Conservation (phyloP, 2,113 vertebrate species). For the Neopipo cinnamomea region DNA sequence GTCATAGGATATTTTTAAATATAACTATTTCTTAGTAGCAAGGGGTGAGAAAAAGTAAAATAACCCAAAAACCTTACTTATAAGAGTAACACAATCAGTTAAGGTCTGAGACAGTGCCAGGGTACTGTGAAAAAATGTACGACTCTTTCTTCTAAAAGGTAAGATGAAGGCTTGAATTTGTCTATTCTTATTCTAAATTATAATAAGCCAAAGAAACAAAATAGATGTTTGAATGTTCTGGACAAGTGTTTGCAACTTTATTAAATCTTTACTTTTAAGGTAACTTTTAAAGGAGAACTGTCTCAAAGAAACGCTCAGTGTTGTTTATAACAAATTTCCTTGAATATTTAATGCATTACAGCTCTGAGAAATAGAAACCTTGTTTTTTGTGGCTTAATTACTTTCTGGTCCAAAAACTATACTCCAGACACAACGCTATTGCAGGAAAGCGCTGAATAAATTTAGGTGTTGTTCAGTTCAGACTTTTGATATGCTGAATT, state of each 20-base stretch:
- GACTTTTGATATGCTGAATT: neutral
- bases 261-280: neutral
- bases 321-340: neutral
- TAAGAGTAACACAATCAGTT: neutral
- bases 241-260: neutral
- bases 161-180: neutral
- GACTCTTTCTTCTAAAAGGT: neutral
- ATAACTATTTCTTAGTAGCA: neutral
- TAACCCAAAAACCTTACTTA: fast-evolving
- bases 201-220: neutral
- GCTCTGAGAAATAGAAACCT: neutral
- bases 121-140: neutral
- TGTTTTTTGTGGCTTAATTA: neutral
- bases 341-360: neutral
- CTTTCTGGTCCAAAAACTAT: neutral
- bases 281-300: neutral
- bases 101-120: neutral
- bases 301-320: neutral
- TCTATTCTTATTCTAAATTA: neutral
- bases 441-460: neutral
- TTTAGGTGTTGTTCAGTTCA: neutral
- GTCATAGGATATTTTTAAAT: neutral
- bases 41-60: neutral
- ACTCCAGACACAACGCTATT: neutral
- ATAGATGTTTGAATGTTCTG: neutral